Conservation (phyloP, 92 coral and sea anemone genomes). For the Desmophyllum pertusum region DNA sequence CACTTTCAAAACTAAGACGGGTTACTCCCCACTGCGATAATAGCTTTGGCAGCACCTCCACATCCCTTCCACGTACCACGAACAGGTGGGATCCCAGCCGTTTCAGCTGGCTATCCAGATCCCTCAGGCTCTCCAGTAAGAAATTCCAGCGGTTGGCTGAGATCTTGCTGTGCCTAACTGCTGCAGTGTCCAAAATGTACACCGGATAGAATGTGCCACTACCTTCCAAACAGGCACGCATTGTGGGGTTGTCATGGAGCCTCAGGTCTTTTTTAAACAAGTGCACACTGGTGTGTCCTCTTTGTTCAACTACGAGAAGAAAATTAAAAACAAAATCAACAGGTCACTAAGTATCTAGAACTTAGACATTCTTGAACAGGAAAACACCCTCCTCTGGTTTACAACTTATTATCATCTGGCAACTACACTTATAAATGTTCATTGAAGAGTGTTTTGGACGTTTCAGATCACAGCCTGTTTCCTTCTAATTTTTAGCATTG, state of each 20-base stretch:
- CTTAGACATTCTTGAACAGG: neutral
- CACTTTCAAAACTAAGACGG: constrained; percentile 75
- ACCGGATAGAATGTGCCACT: constrained; percentile 75
- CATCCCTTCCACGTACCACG: constrained; percentile 75
- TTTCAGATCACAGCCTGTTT: neutral
- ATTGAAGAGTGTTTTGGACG: neutral
- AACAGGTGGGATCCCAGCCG: constrained; percentile 75
- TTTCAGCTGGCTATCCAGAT: constrained; percentile 68
- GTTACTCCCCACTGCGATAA: constrained; percentile 71
- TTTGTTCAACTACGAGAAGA: constrained; percentile 19
- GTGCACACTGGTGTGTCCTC: constrained; percentile 70
- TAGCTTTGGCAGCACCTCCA: constrained; percentile 60
- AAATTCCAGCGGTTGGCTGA: constrained; percentile 84
- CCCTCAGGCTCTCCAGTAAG: constrained; percentile 68
- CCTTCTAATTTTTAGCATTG: too few species aligned
- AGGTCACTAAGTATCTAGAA: neutral
- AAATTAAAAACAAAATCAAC: neutral
- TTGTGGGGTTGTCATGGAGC: constrained; percentile 93
- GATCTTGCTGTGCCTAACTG: constrained; percentile 60
- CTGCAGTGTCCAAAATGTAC: constrained; percentile 75
- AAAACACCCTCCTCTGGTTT: neutral
- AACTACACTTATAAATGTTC: neutral
- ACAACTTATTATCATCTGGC: neutral
- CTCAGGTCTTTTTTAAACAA: constrained; percentile 95
- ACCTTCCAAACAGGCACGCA: constrained; percentile 65